Evolutionary conservation across 1,140 invertebrate species (phyloP).

Genomic region (Diprion similis): DNA sequence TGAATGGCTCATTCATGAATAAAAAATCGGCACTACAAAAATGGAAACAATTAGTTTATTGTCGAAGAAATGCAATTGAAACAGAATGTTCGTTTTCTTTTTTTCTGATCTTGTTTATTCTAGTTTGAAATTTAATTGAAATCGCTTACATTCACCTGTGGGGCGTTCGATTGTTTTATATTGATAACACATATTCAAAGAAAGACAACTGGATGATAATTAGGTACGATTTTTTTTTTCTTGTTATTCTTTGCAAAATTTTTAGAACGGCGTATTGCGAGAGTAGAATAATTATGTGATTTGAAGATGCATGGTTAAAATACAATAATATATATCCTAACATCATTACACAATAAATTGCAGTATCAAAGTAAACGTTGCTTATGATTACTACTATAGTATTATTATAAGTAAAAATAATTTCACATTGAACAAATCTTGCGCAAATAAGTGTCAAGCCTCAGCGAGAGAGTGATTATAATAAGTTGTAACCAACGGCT

Average conservation of each 20-base stretch:
- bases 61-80: conserved; percentile 34
- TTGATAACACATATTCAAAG: not conserved
- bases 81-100: not conserved
- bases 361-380: not conserved
- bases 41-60: conserved; percentile 50
- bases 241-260: no score
- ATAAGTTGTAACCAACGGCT: conserved; percentile 24
- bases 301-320: not conserved
- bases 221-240: no score
- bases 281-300: not conserved
- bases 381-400: not conserved
- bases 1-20: conserved; percentile 18
- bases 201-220: not conserved
- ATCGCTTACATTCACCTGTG: not conserved
- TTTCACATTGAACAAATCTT: no score
- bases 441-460: no score
- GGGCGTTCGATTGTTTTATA: not conserved
- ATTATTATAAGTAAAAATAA: no score
- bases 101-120: no score
- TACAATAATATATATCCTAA: not conserved
- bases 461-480: conserved; percentile 20
- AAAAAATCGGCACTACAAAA: conserved; percentile 45
- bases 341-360: not conserved
- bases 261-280: not conserved
- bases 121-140: not conserved